Percentiles rank a stretch among this genome's conserved stretches.
These are phyloP conservation scores for Apamea sordens DNA, from an alignment of 2,888 invertebrate genomes.

Conservation along the genomic window DNA sequence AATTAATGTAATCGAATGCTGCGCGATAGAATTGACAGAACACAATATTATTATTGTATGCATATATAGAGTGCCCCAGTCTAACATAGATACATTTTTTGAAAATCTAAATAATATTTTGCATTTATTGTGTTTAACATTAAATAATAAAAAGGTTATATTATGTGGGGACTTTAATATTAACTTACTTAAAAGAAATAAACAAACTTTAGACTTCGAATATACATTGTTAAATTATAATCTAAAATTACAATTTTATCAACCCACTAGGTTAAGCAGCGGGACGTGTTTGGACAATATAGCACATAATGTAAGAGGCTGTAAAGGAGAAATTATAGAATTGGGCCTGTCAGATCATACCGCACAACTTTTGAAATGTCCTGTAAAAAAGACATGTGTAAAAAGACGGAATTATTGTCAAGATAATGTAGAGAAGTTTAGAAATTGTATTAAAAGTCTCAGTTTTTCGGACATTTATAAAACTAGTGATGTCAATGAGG, in stretches of 20 bases:
- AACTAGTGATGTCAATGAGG: too few relatives aligned
- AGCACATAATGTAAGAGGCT: neutral
- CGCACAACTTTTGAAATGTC: slow-evolving; percentile 1
- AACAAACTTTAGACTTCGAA: neutral
- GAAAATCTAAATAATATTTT: too few relatives aligned
- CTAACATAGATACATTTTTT: too few relatives aligned
- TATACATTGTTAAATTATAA: neutral
- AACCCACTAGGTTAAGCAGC: neutral
- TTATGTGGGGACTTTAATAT: slow-evolving; percentile 4
- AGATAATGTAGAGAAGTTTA: neutral
- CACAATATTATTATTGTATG: too few relatives aligned
- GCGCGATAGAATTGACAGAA: too few relatives aligned
- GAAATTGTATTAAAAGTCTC: too few relatives aligned
- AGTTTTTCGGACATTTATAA: too few relatives aligned
- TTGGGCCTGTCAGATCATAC: neutral
- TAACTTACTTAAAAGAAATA: slow-evolving; percentile 2
- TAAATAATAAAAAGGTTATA: neutral
- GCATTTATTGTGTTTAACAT: too few relatives aligned
- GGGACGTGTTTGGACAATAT: too few relatives aligned
- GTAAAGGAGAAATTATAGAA: neutral
- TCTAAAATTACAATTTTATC: slow-evolving; percentile 5
- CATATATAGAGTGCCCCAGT: too few relatives aligned
- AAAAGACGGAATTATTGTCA: neutral
- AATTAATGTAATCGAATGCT: too few relatives aligned
- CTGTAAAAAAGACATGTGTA: neutral